phyloP scores from a whole-genome alignment of 2,888 invertebrate genomes.

The Leptopilina myrica region DNA sequence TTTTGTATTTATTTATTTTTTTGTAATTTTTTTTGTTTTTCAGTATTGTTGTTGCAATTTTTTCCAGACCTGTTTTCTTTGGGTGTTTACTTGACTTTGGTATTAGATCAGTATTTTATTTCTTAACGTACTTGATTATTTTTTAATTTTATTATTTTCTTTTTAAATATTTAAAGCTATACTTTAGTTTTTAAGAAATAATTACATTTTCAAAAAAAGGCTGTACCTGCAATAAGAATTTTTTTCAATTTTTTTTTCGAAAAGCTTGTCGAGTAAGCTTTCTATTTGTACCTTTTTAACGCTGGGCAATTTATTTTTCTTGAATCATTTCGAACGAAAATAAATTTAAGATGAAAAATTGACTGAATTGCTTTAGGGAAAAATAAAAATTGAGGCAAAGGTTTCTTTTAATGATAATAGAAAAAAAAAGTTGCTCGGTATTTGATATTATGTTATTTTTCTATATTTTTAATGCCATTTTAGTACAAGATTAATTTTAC shows the following conservation, averaged over 20 bases:
- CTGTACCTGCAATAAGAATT: slow-evolving; percentile 50
- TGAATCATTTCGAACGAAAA: no score
- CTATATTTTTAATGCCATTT: slow-evolving; percentile 59
- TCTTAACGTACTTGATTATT: slow-evolving; percentile 19
- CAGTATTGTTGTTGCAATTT: neutral
- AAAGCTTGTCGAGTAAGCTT: slow-evolving; percentile 23
- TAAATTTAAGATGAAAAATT: neutral
- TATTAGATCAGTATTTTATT: slow-evolving; percentile 40
- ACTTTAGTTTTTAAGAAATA: slow-evolving; percentile 18
- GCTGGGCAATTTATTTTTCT: slow-evolving; percentile 4
- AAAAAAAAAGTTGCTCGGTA: neutral
- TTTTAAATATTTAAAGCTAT: slow-evolving; percentile 4
- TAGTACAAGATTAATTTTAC: slow-evolving; percentile 56
- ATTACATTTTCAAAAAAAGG: slow-evolving; percentile 36
- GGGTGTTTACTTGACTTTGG: slow-evolving; percentile 15
- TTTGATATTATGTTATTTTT: slow-evolving; percentile 40
- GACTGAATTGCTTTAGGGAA: neutral
- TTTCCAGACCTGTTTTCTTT: neutral
- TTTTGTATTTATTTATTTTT: neutral
- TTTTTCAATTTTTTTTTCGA: slow-evolving; percentile 15
- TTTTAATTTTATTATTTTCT: neutral
- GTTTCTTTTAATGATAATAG: neutral
- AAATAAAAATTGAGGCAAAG: neutral
- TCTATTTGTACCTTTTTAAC: slow-evolving; percentile 16
- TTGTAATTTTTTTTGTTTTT: neutral